phyloP scores from a whole-genome alignment of 2,113 vertebrate species.

The Eublepharis macularius region DNA sequence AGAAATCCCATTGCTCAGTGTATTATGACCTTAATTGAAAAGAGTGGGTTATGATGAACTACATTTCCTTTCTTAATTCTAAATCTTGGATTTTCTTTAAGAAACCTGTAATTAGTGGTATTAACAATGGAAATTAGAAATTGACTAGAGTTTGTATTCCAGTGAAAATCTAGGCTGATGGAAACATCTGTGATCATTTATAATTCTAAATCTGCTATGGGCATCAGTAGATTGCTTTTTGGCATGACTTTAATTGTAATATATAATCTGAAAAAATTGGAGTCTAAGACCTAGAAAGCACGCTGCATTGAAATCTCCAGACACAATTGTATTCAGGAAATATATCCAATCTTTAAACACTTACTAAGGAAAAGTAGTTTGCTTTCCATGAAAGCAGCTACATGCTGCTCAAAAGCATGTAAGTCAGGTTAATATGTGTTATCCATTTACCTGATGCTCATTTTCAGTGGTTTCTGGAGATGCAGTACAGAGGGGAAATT shows the following conservation, averaged over 20 bases:
- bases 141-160: constrained; percentile 65
- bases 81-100: constrained; percentile 53
- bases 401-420: constrained; percentile 67
- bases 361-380: constrained; percentile 34
- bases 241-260: constrained; percentile 71
- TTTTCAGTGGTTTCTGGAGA: constrained; percentile 59
- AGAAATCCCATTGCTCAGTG: constrained; percentile 67
- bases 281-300: constrained; percentile 50
- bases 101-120: constrained; percentile 54
- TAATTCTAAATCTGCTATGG: constrained; percentile 73
- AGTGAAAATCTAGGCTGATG: constrained; percentile 68
- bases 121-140: constrained; percentile 62
- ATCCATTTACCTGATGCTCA: constrained; percentile 64
- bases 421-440: constrained; percentile 58
- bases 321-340: constrained; percentile 54
- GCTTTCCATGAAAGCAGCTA: constrained; percentile 50
- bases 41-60: constrained; percentile 61
- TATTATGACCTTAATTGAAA: constrained; percentile 81
- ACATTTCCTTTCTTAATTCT: constrained; percentile 46
- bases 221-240: constrained; percentile 72
- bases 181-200: constrained; percentile 82
- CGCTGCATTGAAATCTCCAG: constrained; percentile 52
- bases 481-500: constrained; percentile 55
- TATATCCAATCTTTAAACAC: constrained; percentile 52
- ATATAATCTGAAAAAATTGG: constrained; percentile 41